Conservation (phyloP, 2,797 vertebrate genomes). For the Microctenopoma stevenorrisi region DNA sequence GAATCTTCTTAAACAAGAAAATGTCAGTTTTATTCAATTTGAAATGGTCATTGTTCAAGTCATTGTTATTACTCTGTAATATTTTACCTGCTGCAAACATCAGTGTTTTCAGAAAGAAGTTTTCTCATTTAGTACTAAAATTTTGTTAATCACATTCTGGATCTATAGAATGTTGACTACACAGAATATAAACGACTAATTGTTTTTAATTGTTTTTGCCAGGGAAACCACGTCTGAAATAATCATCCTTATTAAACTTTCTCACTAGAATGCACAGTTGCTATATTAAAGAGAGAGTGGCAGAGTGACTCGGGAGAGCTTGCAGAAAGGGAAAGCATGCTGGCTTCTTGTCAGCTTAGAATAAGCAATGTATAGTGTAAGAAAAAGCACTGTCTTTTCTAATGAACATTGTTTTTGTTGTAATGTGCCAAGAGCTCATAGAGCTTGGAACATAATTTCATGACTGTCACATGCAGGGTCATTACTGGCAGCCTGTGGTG, state of each 20-base stretch:
- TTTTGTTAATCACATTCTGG: neutral
- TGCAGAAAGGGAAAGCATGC: neutral
- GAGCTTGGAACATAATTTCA: neutral
- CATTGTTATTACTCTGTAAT: too few species aligned
- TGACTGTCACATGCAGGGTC: neutral
- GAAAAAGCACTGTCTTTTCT: neutral
- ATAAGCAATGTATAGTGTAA: neutral
- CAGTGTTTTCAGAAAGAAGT: too few species aligned
- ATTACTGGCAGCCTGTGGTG: neutral
- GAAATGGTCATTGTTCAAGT: too few species aligned
- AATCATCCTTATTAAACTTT: neutral
- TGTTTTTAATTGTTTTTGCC: neutral
- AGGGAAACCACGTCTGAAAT: neutral
- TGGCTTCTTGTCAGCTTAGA: neutral
- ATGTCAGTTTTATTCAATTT: too few species aligned
- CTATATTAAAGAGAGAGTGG: neutral
- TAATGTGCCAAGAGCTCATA: neutral
- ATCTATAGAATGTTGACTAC: neutral
- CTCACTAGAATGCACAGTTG: neutral
- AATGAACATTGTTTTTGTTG: constrained; percentile 4
- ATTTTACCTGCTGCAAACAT: too few species aligned
- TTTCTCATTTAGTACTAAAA: neutral
- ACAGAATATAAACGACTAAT: neutral
- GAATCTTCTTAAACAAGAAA: too few species aligned
- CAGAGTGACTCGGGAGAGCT: neutral